A percentile compares a stretch with the other conserved stretches of the same genome.
These are phyloP conservation scores for Lymantria monacha DNA, from an alignment of 2,888 invertebrate species.

Conservation along the genomic window DNA sequence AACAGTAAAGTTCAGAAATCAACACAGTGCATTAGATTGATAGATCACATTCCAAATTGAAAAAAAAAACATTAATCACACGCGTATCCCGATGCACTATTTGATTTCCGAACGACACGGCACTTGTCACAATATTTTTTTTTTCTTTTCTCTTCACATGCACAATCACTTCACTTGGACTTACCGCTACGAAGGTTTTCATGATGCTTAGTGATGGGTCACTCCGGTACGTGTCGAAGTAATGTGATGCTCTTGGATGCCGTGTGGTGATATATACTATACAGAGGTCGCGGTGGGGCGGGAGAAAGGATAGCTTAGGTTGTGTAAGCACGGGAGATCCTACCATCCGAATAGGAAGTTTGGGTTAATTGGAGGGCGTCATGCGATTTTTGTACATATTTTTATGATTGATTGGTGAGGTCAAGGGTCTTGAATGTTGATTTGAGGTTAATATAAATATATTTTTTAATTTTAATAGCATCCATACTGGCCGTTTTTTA, in stretches of 20 bases:
- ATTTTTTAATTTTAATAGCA: neutral
- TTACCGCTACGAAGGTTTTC: constrained; percentile 82
- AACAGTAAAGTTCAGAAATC: constrained; percentile 37
- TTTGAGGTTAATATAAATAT: constrained; percentile 9
- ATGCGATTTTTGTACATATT: constrained; percentile 51
- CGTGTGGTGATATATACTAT: constrained; percentile 70
- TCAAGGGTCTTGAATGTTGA: constrained; percentile 41
- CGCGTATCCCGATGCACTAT: constrained; percentile 46
- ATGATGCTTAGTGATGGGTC: constrained; percentile 76
- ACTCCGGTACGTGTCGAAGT: constrained; percentile 72
- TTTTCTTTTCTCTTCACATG: constrained; percentile 38
- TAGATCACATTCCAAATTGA: constrained; percentile 22
- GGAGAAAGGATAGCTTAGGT: constrained; percentile 74
- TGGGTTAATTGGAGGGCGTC: constrained; percentile 70
- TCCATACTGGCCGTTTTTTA: neutral
- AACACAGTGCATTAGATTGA: constrained; percentile 33
- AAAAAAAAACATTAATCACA: constrained; percentile 22
- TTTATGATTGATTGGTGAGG: constrained; percentile 37
- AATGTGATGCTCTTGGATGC: constrained; percentile 64
- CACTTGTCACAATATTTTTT: constrained; percentile 60
- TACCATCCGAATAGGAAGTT: constrained; percentile 66
- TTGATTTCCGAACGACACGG: constrained; percentile 72
- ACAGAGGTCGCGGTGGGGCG: constrained; percentile 68
- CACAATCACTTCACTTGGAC: constrained; percentile 62
- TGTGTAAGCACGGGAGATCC: constrained; percentile 78